phyloP scores from a whole-genome alignment of 2,113 vertebrate genomes.

The Chelonoidis abingdonii region DNA sequence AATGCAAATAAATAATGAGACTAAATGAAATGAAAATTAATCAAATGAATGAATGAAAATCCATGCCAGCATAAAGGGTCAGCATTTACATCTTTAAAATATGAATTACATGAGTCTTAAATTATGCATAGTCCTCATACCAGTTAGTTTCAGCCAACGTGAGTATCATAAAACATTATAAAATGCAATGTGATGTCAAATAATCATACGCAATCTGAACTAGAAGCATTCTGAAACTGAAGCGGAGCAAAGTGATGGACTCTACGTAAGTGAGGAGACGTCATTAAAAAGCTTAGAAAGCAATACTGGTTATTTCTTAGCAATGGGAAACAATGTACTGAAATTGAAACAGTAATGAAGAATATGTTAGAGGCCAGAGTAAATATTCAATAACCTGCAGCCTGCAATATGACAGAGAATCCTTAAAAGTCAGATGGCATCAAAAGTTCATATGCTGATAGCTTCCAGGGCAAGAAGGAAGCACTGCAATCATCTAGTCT shows the following conservation, averaged over 20 bases:
- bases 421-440: neutral
- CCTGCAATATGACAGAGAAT: neutral
- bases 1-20: neutral
- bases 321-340: neutral
- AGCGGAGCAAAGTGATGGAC: neutral
- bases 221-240: neutral
- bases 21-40: neutral
- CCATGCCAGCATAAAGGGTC: neutral
- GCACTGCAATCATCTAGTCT: neutral
- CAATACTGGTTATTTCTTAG: neutral
- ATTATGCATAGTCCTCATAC: neutral
- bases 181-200: neutral
- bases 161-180: neutral
- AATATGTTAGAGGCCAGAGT: neutral
- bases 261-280: neutral
- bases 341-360: neutral
- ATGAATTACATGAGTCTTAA: neutral
- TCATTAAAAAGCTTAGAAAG: neutral
- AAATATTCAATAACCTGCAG: neutral
- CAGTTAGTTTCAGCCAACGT: neutral
- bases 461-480: neutral
- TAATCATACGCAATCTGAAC: neutral
- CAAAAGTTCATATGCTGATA: neutral
- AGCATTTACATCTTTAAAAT: conserved; percentile 11
- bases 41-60: neutral